A percentile compares a stretch with the other conserved stretches of the same genome.
These are phyloP conservation scores for Pontoporia blainvillei DNA, from an alignment of 2,113 vertebrate genomes.

Conservation along the genomic window DNA sequence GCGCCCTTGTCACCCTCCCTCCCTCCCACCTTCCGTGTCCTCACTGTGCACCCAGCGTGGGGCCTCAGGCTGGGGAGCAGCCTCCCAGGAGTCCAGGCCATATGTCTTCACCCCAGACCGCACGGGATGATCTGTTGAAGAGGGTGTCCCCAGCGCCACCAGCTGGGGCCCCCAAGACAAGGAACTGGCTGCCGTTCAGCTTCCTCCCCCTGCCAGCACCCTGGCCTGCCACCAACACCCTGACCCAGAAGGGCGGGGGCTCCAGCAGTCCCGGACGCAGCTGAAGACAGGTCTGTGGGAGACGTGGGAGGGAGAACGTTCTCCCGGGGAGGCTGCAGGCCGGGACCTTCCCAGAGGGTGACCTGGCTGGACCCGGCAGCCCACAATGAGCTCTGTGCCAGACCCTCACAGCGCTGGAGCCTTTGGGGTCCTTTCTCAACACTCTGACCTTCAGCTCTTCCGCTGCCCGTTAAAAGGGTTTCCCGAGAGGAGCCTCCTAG, in stretches of 20 bases:
- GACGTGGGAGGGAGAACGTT: background rate
- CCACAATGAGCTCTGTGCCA: background rate
- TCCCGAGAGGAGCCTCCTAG: background rate
- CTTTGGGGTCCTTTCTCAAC: background rate
- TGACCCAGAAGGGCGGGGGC: background rate
- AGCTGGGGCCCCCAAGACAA: background rate
- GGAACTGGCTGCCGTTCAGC: background rate
- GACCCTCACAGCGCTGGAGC: background rate
- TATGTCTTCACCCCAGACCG: background rate
- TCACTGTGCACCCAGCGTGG: fast-evolving
- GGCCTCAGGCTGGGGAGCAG: background rate
- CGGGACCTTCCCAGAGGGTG: background rate
- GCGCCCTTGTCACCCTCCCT: background rate
- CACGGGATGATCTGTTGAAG: background rate
- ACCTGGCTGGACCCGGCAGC: background rate
- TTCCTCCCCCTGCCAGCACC: background rate
- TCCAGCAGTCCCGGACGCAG: background rate
- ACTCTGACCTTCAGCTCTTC: background rate
- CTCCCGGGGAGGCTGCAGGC: background rate
- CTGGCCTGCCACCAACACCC: background rate
- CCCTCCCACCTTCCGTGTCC: fast-evolving
- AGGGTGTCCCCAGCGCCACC: background rate
- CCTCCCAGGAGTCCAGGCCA: background rate
- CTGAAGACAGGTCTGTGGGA: background rate
- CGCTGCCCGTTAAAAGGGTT: background rate